Base-by-base conservation (phyloP, 2,888 invertebrate genomes). In the Pediacus dermestoides region DNA sequence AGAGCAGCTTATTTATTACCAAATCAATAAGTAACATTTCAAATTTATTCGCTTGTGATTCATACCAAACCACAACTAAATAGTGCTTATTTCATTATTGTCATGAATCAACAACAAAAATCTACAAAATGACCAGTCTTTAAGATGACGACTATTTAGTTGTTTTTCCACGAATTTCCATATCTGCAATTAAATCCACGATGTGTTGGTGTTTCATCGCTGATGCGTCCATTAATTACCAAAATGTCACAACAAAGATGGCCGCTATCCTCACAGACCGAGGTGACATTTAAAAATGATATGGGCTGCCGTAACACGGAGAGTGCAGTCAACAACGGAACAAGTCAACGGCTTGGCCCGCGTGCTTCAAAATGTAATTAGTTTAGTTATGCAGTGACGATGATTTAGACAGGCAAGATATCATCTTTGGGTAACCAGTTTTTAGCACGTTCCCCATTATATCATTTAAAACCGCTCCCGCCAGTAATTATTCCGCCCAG, bases 211-310 rank as follows among this genome's bases (percentile, higher is more conserved):
- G n/a, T 23, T 23, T 23, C 23, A 23, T 23, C 23, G 10, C n/a
- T 23, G 23, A 23, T 23, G 23, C 16, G 51, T 52, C 50, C 60
- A 60, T 63, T 63, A 63, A 63, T 63, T 60, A 61, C 48, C 39
- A n/a, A 39, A 47, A 43, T 54, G 58, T 60, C 58, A 57, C 50
- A 55, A 53, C 55, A 53, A 60, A 61, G 57, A 60, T 59, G 59
- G 62, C 58, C 44, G 46, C 48, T 48, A 48, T 52, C 48, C 52
- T 40, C 16, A 38, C 43, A 43, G 39, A 48, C 47, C 39, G 37
- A 39, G 39, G 52, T 58, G 61, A 58, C 60, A 52, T 61, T 61
- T 55, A 57, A 63, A 63, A 63, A 63, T 61, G 58, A 59, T 53
- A 54, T 50, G 40, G 51, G 47, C 41, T 43, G 37, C 30, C 42